Conservation (phyloP, 2,888 invertebrate genomes). For the Drosophila acutilabella region DNA sequence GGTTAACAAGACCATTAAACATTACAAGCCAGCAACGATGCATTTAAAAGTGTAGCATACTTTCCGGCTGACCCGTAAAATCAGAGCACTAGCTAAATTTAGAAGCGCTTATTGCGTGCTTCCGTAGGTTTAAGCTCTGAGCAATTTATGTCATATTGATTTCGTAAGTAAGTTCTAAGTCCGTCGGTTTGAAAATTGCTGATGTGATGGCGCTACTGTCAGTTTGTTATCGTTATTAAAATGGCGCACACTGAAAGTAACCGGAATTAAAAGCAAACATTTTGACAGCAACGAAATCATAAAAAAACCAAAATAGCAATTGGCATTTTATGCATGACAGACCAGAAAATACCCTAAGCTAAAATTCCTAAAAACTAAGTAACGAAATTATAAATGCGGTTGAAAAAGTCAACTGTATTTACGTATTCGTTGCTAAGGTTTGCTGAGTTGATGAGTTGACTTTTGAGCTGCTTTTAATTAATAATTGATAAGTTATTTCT, state of each 20-base stretch:
- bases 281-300: constrained; percentile 43
- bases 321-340: background rate
- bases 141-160: constrained; percentile 22
- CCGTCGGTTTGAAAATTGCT: constrained; percentile 19
- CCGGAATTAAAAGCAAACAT: constrained; percentile 77
- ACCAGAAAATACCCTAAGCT: constrained; percentile 9
- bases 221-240: constrained; percentile 59
- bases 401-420: background rate
- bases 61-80: background rate
- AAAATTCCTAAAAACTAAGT: background rate
- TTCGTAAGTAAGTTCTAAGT: constrained; percentile 20
- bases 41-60: constrained; percentile 1
- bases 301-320: constrained; percentile 11
- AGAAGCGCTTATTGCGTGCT: constrained; percentile 4
- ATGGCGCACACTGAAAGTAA: constrained; percentile 55
- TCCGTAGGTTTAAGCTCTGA: background rate
- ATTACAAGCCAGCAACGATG: background rate
- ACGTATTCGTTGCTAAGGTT: background rate
- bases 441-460: background rate
- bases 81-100: background rate
- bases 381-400: background rate
- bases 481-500: background rate
- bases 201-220: constrained; percentile 13
- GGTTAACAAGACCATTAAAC: background rate
- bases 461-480: background rate